Base-by-base conservation (phyloP, 2,797 vertebrate species). In the Arctocebus calabarensis region DNA sequence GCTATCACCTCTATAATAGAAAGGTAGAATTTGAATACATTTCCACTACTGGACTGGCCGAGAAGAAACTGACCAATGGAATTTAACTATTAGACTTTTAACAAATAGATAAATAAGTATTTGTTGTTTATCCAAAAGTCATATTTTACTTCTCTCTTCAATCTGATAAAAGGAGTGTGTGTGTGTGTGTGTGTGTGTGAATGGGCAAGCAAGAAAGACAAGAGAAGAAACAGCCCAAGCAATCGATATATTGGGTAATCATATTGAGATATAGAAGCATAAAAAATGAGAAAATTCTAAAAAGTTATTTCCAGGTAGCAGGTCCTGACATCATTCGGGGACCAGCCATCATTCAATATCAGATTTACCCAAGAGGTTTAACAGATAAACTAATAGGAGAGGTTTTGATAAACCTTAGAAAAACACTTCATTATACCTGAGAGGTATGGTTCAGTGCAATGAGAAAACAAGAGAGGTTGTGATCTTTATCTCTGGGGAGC, bases 1-100 rank as follows among this genome's bases (percentile, higher is more conserved):
- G 52, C 34, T 64, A n/a, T 74, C 27, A 25, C 37, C 73, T 78
- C 48, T 9, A 9, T 70, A 75, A 85, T 52, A 92, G 70, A 84
- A 94, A 82, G 77, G 66, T 61, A 90, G 59, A 95, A 79, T 87
- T 68, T 64, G 57, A 77, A 55, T 85, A 52, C 25, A 77, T 96
- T 88, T 82, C 81, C 45, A 66, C 27, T 82, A 23, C 61, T 89
- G 79, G 61, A 59, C 57, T 90, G 79, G 66, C 13, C 34, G 78
- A 97, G 74, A 48, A 78, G 84, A 88, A 90, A 66, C 4, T 61
- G 17, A 77, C 11, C 32, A 68, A 62, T 73, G 75, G 32, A 84
- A 78, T 81, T 84, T 95, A 45, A 45, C 45, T 45, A 45, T 45
- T 45, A 45, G 45, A 45, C 45, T 45, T 45, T 45, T 45, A 45